These are phyloP conservation scores for Xiphydria camelus DNA, from an alignment of 2,888 invertebrate genomes.

Conservation along the genomic window DNA sequence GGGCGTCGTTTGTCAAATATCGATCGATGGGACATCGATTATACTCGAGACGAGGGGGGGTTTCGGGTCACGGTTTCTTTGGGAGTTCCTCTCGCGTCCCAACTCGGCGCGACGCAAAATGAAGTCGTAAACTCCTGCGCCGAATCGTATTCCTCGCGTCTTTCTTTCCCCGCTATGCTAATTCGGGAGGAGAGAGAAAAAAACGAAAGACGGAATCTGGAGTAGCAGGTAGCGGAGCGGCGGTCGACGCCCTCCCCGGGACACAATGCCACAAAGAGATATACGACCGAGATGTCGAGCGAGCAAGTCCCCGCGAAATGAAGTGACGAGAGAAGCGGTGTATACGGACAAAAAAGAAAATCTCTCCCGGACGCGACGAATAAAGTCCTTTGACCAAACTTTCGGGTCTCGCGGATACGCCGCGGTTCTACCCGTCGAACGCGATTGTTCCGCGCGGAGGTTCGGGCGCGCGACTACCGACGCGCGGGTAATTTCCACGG, in stretches of 20 bases:
- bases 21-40: too few relatives aligned
- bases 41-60: too few relatives aligned
- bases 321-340: neutral
- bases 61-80: too few relatives aligned
- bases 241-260: constrained; percentile 34
- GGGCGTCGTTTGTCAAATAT: too few relatives aligned
- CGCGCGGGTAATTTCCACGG: too few relatives aligned
- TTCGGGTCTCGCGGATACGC: too few relatives aligned
- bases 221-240: constrained; percentile 46
- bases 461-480: too few relatives aligned
- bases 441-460: too few relatives aligned
- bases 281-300: constrained; percentile 33
- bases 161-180: constrained; percentile 6
- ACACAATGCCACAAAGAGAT: constrained; percentile 41
- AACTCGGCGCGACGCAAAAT: constrained; percentile 1
- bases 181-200: constrained; percentile 14
- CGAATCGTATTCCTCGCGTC: neutral
- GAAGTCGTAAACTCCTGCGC: constrained; percentile 15
- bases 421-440: too few relatives aligned
- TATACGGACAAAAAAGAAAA: neutral
- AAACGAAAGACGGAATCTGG: constrained; percentile 31
- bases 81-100: too few relatives aligned
- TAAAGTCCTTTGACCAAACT: neutral
- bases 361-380: neutral
- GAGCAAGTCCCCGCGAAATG: constrained; percentile 5